Conservation (phyloP, 2,113 vertebrate genomes). For the Gobius niger region DNA sequence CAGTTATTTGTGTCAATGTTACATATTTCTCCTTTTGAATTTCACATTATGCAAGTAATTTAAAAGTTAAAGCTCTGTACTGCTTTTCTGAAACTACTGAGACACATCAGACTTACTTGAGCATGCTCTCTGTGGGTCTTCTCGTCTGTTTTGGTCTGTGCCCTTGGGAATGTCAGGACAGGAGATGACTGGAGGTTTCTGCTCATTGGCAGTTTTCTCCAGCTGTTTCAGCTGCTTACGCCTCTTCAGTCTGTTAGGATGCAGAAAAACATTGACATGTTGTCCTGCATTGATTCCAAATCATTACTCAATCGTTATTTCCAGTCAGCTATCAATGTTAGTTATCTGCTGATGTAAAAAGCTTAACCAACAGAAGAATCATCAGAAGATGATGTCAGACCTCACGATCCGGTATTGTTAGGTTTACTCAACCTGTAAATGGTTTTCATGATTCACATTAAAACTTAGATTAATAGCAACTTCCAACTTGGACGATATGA, state of each 20-base stretch:
- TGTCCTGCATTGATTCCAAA: too few species aligned
- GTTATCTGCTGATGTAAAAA: not conserved
- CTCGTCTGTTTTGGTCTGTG: slow-evolving; percentile 40
- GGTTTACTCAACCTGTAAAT: not conserved
- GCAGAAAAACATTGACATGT: not conserved
- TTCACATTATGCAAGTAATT: too few species aligned
- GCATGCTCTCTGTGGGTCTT: slow-evolving; percentile 34
- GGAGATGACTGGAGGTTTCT: slow-evolving; percentile 61
- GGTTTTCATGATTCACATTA: not conserved
- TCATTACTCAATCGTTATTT: too few species aligned
- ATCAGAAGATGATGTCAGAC: not conserved
- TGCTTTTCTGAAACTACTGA: too few species aligned
- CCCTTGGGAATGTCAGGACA: slow-evolving; percentile 34
- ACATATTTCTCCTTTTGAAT: too few species aligned
- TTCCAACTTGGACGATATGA: not conserved
- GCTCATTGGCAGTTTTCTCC: slow-evolving; percentile 63
- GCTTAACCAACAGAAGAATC: not conserved
- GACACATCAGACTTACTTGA: slow-evolving; percentile 42
- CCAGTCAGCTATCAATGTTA: too few species aligned
- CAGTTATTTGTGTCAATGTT: too few species aligned
- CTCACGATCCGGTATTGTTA: too few species aligned
- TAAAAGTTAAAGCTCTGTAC: not conserved
- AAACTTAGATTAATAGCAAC: not conserved
- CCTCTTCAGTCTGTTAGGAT: slow-evolving; percentile 71
- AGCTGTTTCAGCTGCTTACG: slow-evolving; percentile 70